Evolutionary conservation across 1,140 invertebrate species (phyloP), one percentile per base, ranked within the genome.

Genomic region (Musca vetustissima): DNA sequence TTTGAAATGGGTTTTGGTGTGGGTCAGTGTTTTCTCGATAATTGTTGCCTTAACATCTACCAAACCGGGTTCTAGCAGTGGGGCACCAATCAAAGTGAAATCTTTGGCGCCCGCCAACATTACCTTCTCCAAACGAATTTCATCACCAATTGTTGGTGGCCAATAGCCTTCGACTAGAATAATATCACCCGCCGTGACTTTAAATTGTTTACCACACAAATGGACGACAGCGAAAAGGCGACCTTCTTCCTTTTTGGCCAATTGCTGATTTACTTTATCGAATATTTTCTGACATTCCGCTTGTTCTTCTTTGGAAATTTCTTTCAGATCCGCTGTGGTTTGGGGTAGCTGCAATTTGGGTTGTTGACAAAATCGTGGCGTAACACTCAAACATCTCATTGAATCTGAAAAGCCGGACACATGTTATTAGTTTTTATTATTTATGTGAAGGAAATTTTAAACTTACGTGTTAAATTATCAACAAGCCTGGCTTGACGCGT

Each of bases 211-310:
- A 3, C 94, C 93, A 71, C 87, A 85, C 11, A 97, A 69, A 74
- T 95, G 89, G 4, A 97, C 86, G 7, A 97, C 87, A 9, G 95
- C 95, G 86, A 97, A 98, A 53, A 95, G 84, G 55, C 95, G 84
- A 6, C 93, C 92, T 49, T 87, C 84, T 69, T 84, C 81, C 1
- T 84, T 71, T 11, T 83, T 83, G 15, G 75, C 71, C 24, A 92
- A 79, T 78, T 89, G 86, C 24, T 82, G 70, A 70, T 91, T 90
- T 8, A 92, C 85, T 74, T 87, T 85, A 2, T 83, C 76, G 61
- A 85, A 83, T 1, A 88, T 76, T 15, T 79, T 85, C 25, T 74
- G 73, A 22, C 76, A 73, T 67, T 77, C 72, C 36, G 74, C 75
- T 19, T 76, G 75, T 43, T 80, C 73, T 19, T 53, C 17, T 47